Evolutionary conservation across 1,140 invertebrate genomes (phyloP), one percentile per base, ranked within the genome.

Genomic region (Heliconius nattereri): DNA sequence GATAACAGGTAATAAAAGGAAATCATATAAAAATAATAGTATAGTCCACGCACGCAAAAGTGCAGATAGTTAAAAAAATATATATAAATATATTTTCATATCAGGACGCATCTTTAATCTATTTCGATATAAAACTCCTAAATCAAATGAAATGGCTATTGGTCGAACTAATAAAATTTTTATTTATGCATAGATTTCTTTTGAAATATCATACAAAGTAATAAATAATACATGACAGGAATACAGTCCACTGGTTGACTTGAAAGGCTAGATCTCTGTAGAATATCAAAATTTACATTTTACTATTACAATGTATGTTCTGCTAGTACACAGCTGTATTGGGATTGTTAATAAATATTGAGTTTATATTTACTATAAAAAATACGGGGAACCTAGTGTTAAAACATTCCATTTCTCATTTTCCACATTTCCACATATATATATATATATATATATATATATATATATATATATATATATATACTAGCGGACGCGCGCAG

Each of bases 171-270:
- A 29, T 66, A 66, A 66, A 66, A 13, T 29, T 66, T 66, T 19
- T 5, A 66, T 66, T 66, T 66, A 66, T 66, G 60, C 60, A 29
- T 66, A 66, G 60, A 66, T 66, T 29, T 66, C n/a, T 26, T 66
- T 66, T 66, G 60, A 66, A 1, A 66, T 66, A 66, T 29, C 23
- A 66, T 26, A 66, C 23, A 66, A 23, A 3, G 60, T 66, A 26
- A 66, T 29, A 66, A 66, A 29, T 29, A 29, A 13, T 29, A 66
- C 11, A 29, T 66, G 60, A 66, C 60, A 66, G 26, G 60, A 66
- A 6, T 66, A 66, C 26, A 29, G 60, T 66, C 60, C 60, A 66
- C 2, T 29, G 60, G 60, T 66, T 66, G 60, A 29, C 60, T 66
- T 66, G 60, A 26, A 66, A 66, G 60, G 26, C 26, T 66, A 29